A percentile compares a stretch with the other conserved stretches of the same genome.
phyloP scores from a whole-genome alignment of 2,797 vertebrate genomes.

The Dendrocincla tyrannina region DNA sequence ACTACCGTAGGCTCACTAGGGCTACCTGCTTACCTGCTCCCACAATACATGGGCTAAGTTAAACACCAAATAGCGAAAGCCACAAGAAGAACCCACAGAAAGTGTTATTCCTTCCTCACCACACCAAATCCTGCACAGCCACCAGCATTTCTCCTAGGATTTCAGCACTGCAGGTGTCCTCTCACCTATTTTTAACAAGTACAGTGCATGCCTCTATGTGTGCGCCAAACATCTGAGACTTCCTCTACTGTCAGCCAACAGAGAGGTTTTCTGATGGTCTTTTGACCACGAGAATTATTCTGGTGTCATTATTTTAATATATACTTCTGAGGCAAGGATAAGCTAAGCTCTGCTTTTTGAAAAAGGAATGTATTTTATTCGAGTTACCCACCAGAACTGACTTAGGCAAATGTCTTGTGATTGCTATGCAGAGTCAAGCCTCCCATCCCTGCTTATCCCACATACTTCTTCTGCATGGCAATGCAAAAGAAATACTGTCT shows the following conservation, averaged over 20 bases:
- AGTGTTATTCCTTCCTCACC: not conserved
- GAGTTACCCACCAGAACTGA: not conserved
- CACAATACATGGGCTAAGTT: not conserved
- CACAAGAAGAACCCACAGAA: not conserved
- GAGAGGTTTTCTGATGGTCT: not conserved
- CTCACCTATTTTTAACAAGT: not conserved
- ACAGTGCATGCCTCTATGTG: rapidly evolving
- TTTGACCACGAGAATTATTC: not conserved
- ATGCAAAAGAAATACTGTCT: not conserved
- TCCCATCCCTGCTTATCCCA: not conserved
- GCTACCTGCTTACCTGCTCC: not conserved
- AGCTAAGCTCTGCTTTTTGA: not conserved
- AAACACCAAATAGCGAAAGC: not conserved
- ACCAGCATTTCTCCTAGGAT: not conserved
- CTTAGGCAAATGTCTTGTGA: not conserved
- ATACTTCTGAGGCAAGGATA: not conserved
- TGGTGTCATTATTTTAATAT: not conserved
- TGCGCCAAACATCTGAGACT: not conserved
- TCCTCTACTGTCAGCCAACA: not conserved
- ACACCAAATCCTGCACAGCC: not conserved
- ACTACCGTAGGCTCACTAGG: not conserved
- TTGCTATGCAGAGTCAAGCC: not conserved
- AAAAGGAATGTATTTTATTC: not conserved
- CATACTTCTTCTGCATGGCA: not conserved
- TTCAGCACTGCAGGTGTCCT: not conserved